phyloP scores from a whole-genome alignment of 2,113 vertebrate species.

The Sceloporus undulatus region DNA sequence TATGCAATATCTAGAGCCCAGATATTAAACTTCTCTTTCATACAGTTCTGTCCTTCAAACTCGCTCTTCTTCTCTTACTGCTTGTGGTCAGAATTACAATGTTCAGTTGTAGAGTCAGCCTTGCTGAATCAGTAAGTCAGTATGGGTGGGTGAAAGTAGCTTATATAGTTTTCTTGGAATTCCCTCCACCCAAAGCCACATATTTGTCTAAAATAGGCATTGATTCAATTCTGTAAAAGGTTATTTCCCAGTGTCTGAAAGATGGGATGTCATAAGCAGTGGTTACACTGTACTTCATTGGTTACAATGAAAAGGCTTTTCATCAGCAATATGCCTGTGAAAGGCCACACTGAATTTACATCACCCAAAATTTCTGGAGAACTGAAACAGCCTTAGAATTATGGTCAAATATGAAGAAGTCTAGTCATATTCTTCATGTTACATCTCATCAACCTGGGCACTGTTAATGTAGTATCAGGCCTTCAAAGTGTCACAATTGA shows the following conservation, averaged over 20 bases:
- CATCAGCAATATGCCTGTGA: constrained; percentile 21
- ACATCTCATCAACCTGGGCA: not conserved
- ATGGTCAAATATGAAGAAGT: not conserved
- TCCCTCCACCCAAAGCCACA: not conserved
- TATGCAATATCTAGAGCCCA: not conserved
- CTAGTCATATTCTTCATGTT: not conserved
- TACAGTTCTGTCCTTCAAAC: not conserved
- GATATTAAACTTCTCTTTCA: not conserved
- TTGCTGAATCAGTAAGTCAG: not conserved
- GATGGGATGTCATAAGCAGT: not conserved
- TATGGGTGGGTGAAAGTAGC: rapidly evolving
- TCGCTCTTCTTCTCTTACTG: not conserved
- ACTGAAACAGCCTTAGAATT: not conserved
- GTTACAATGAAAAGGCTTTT: constrained; percentile 1
- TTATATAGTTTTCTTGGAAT: not conserved
- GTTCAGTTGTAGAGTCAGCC: not conserved
- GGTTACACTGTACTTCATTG: rapidly evolving
- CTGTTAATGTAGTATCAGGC: not conserved
- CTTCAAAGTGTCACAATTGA: not conserved
- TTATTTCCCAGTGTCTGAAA: not conserved
- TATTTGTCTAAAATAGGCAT: not conserved
- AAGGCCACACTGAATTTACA: constrained; percentile 20
- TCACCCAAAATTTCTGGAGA: not conserved
- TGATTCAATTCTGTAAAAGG: not conserved
- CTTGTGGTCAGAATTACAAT: not conserved